Conservation (phyloP, 2,888 invertebrate species). For the Andrena chrysosceles region DNA sequence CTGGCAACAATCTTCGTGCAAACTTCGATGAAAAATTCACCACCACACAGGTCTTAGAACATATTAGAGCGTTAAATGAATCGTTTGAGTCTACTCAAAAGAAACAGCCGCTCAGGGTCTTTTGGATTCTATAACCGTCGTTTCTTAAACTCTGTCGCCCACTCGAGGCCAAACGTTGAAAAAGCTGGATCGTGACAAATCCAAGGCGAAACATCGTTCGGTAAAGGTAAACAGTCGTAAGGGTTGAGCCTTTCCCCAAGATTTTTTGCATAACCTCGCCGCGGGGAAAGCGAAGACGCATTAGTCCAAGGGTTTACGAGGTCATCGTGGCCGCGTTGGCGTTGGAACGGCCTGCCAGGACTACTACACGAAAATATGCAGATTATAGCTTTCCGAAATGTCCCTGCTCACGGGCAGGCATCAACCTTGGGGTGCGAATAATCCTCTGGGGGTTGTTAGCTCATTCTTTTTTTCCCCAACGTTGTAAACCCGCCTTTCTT, state of each 20-base stretch:
- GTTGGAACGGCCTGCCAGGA: conserved; percentile 10
- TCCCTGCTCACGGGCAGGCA: conserved; percentile 5
- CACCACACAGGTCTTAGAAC: no score
- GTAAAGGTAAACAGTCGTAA: conserved; percentile 69
- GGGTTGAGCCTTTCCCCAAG: conserved; percentile 46
- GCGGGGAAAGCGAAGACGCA: conserved; percentile 69
- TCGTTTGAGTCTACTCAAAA: neutral
- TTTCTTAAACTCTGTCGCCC: conserved; percentile 34
- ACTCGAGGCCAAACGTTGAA: conserved; percentile 36
- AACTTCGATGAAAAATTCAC: neutral
- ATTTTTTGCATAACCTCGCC: conserved; percentile 74
- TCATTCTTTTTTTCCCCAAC: neutral
- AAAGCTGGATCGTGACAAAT: conserved; percentile 74
- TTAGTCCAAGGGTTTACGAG: conserved; percentile 64
- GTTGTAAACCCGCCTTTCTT: conserved; percentile 11
- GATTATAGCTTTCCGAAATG: conserved; percentile 34
- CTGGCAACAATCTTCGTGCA: neutral
- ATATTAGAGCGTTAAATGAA: conserved; percentile 6
- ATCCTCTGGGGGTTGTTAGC: conserved; percentile 13
- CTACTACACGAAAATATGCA: conserved; percentile 29
- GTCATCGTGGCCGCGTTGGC: conserved; percentile 47
- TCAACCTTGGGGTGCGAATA: conserved; percentile 1
- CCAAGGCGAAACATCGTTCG: conserved; percentile 75
- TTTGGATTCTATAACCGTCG: conserved; percentile 60
- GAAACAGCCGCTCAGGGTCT: conserved; percentile 14